Evolutionary conservation across 2,888 invertebrate genomes (phyloP), one percentile per base, ranked within the genome.

Genomic region (Meandrusa payeni): DNA sequence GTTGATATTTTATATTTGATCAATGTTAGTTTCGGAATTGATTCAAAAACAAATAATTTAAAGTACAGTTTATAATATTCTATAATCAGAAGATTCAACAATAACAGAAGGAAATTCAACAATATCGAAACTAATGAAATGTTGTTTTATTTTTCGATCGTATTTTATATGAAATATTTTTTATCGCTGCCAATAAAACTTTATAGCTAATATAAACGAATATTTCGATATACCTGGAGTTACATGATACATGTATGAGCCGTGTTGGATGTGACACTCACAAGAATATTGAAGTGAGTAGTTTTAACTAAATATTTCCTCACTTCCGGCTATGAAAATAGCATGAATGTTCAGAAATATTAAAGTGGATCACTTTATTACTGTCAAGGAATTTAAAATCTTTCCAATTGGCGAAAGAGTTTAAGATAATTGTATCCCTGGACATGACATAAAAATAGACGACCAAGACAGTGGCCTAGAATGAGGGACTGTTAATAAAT

Each of bases 331-430:
- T 50, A 46, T 34, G 39, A 44, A 48, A 41, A 50, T 49, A 41
- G 46, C 41, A 51, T 47, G 46, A 46, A 37, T 46, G 40, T 28
- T 47, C 33, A 43, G 29, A 61, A 63, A 64, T 71, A 74, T 74
- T 69, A 68, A 69, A 64, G 64, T 61, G 52, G 56, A 61, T 57
- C 64, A 52, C 76, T 81, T 76, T 64, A 69, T 76, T 68, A 69
- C 58, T 76, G 77, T 72, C 75, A 63, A 56, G 29, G 50, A 49
- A 57, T 64, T 55, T 55, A 61, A 73, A 73, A 65, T 71, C 65
- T 78, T 79, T 72, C 71, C 73, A 72, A 76, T 73, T 75, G 75
- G 73, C 76, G 70, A 69, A 75, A 73, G 64, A 69, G 60, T 68
- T 63, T 56, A 51, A 55, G 52, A 64, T 70, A 62, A 80, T 79